phyloP scores from a whole-genome alignment of 2,888 invertebrate genomes.

The Cephus pygmeus region DNA sequence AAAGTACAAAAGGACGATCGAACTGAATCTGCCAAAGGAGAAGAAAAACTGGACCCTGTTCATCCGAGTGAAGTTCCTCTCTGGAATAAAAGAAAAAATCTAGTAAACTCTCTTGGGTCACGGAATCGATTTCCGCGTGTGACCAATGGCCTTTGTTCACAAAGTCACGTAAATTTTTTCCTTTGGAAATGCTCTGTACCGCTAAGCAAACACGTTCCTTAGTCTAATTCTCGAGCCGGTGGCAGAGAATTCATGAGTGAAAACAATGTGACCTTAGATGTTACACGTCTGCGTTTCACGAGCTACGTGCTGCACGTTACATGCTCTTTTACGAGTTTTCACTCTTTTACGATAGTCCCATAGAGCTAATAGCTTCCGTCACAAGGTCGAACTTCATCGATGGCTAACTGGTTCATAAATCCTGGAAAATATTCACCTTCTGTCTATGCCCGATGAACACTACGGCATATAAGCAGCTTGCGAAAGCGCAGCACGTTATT shows the following conservation, averaged over 20 bases:
- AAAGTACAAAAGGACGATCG: not conserved
- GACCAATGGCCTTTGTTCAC: not conserved
- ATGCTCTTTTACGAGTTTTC: not conserved
- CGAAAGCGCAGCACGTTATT: too few relatives aligned
- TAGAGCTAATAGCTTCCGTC: not conserved
- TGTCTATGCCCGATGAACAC: too few relatives aligned
- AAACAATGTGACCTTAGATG: not conserved
- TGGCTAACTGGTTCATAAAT: not conserved
- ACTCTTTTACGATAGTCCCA: not conserved
- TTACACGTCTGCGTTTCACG: not conserved
- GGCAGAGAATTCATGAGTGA: not conserved
- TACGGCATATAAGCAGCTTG: too few relatives aligned
- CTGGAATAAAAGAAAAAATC: not conserved
- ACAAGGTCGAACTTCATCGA: not conserved
- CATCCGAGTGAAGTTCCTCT: not conserved
- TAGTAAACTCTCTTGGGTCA: not conserved
- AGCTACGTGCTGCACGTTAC: not conserved
- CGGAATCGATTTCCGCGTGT: not conserved
- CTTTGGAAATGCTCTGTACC: not conserved
- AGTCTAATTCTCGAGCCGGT: not conserved
- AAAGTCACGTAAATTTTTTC: not conserved
- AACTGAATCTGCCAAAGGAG: not conserved
- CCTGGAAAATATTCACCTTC: not conserved
- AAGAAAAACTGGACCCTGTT: not conserved
- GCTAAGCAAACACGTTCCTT: not conserved